Evolutionary conservation across 2,888 invertebrate genomes (phyloP).

Genomic region (Apodemia mormo): DNA sequence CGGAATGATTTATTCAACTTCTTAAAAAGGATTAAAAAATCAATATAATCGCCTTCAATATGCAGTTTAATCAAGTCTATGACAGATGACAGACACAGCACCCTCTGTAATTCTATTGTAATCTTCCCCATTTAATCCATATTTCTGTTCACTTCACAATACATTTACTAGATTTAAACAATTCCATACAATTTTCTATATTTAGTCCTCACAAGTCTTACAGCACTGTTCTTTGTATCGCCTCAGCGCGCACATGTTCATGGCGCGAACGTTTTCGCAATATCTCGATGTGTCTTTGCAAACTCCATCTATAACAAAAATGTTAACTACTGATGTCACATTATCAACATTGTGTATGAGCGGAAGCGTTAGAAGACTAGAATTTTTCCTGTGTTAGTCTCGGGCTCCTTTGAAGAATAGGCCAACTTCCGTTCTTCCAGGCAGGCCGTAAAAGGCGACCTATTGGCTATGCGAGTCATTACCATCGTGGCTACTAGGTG

Average conservation of each 20-base stretch:
- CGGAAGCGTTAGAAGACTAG: no score
- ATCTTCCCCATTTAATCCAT: neutral
- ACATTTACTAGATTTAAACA: constrained; percentile 17
- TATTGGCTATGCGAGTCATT: no score
- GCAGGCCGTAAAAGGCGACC: no score
- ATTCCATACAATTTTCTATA: constrained; percentile 22
- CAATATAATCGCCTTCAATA: no score
- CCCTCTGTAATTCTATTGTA: neutral
- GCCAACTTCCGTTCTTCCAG: no score
- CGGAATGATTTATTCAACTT: no score
- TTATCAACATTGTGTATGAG: no score
- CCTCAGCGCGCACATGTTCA: constrained; percentile 93
- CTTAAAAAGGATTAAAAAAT: no score
- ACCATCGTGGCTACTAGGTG: no score
- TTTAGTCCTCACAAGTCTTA: constrained; percentile 85
- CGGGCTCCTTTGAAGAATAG: no score
- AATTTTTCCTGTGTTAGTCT: no score
- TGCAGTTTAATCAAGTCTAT: neutral
- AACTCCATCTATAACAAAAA: constrained; percentile 79
- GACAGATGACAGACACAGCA: neutral
- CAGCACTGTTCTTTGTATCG: constrained; percentile 94
- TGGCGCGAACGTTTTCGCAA: constrained; percentile 92
- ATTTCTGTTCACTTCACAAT: constrained; percentile 2
- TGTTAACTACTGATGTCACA: neutral
- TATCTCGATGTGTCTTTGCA: constrained; percentile 92